Conservation (phyloP, 2,113 vertebrate genomes). For the Gnathonemus echidnorhynchus region DNA sequence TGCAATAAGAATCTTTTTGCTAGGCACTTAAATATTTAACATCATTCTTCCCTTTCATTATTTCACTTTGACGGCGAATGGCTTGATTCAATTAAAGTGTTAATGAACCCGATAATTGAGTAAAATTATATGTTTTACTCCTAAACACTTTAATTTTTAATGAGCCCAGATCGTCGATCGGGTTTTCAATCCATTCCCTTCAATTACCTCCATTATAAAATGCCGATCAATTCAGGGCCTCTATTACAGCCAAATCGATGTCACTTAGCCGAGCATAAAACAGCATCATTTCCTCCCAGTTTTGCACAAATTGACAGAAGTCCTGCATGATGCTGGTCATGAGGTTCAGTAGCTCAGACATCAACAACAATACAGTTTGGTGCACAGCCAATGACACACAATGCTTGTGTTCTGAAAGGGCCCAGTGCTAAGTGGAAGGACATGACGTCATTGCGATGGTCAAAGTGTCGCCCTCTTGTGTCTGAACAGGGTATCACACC, state of each 20-base stretch:
- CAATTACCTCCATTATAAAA: neutral
- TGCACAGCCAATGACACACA: neutral
- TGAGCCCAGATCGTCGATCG: neutral
- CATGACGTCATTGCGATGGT: neutral
- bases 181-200: neutral
- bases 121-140: neutral
- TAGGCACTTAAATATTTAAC: neutral
- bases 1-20: neutral
- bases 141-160: neutral
- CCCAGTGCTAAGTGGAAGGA: neutral
- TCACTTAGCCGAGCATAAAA: neutral
- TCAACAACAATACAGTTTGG: neutral
- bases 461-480: neutral
- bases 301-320: neutral
- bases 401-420: neutral
- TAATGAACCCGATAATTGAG: neutral
- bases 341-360: neutral
- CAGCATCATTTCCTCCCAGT: neutral
- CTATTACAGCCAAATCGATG: neutral
- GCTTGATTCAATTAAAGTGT: neutral
- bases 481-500: neutral
- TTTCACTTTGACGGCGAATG: neutral
- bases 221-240: neutral
- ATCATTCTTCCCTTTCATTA: neutral
- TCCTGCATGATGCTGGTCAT: neutral